Base-by-base conservation (phyloP, 2,113 vertebrate genomes). In the Toxostoma redivivum region DNA sequence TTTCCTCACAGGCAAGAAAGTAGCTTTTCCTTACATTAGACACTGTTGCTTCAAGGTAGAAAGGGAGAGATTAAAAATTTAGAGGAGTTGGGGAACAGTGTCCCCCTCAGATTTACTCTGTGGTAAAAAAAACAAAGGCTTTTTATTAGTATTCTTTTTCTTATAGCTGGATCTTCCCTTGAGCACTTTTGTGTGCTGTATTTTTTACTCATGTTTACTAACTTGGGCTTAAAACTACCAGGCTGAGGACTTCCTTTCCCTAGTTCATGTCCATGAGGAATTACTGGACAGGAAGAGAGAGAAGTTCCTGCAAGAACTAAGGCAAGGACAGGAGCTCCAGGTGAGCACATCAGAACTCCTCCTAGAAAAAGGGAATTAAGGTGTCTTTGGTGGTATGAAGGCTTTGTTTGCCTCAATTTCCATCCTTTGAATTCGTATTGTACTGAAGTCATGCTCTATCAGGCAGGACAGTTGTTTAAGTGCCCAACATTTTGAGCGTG, bases 401-500 rank as follows among this genome's bases (percentile, higher is more conserved):
- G 11, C 10, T 85, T 40, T 48, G 1, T 54, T 90, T 66, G 15
- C 27, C 22, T 80, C 28, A 28, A 3, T 61, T 70, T 53, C 12
- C 2, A 1, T 61, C 30, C 60, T 53, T 82, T 77, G 30, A 77
- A 69, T 77, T 50, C 7, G 3, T 40, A 10, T 69, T 4, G 0
- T 73, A 38, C 40, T 83, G 21, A 70, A 86, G n/a, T 70, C 16
- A 3, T 54, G 5, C 21, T 38, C 5, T 42, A 0, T 82, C 19
- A 50, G 45, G 19, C 24, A 51, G 15, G 61, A 21, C 35, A 24
- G 21, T 80, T 50, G 33, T 62, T 87, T 31, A 42, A 20, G 20
- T 57, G 53, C 14, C 12, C 20, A 7, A 1, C 69, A 22, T 33
- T 40, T 38, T 35, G 61, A 79, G 21, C 0, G 0, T 5, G 3